Evolutionary conservation across 2,113 vertebrate genomes (phyloP), one percentile per base, ranked within the genome.

Genomic region (Geococcyx californianus): DNA sequence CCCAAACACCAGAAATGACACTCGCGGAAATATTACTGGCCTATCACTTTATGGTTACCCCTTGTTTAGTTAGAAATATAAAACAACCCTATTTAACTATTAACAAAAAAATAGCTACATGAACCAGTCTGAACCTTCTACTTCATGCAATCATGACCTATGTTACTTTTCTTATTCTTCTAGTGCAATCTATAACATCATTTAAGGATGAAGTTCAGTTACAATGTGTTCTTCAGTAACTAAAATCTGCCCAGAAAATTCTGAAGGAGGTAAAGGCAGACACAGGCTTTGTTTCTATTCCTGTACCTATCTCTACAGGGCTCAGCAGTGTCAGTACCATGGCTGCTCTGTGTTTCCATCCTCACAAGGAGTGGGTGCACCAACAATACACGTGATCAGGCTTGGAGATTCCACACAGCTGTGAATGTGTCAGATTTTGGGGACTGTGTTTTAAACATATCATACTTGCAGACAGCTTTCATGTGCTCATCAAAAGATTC

Each of bases 301-400:
- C 20, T 55, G 11, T 47, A n/a, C 6, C 0, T 40, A 2, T 85
- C 64, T n/a, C 36, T 56, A n/a, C 7, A 47, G 51, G 64, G 16
- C 23, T 51, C 23, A n/a, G 16, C n/a, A 38, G 23, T 14, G 13
- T 8, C 9, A 1, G 13, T 25, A 25, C 14, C 29, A 52, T 49
- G 45, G 8, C 45, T 75, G 42, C 11, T 73, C 47, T 26, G 16
- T 29, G 12, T 7, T 75, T 83, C 21, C 45, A 52, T 6, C 10
- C 7, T 29, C 25, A 23, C 0, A 0, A 60, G 26, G 23, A 45
- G 13, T 21, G 8, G 5, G 13, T 42, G 8, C 19, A 45, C 13
- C 33, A 36, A 3, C 0, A 0, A 4, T 1, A 15, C 17, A 72
- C 34, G 44, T 55, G 31, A 42, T 44, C 1, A 7, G 42, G 13